Percentiles rank a stretch among this genome's conserved stretches.
These are phyloP conservation scores for Megaceryle maxima DNA, from an alignment of 2,113 vertebrate genomes.

Conservation along the genomic window DNA sequence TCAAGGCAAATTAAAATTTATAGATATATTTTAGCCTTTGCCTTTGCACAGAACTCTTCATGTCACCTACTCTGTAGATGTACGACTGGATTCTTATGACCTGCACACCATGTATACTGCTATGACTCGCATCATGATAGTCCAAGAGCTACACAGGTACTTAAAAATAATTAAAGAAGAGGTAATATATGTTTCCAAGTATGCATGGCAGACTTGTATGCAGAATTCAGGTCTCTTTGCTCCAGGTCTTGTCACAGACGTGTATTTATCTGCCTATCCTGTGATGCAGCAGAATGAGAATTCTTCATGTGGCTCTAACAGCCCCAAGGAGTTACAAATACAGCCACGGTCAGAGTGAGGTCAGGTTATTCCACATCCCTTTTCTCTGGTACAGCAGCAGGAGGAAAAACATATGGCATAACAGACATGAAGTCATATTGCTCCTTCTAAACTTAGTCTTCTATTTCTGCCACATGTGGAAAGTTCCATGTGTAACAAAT, in stretches of 20 bases:
- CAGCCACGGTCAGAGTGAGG: neutral
- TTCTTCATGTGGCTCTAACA: neutral
- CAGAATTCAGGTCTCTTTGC: neutral
- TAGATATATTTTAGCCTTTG: neutral
- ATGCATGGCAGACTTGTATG: neutral
- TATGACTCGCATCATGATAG: neutral
- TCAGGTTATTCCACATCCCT: slow-evolving; percentile 25
- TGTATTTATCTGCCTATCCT: neutral
- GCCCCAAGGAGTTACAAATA: slow-evolving; percentile 30
- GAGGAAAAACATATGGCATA: slow-evolving; percentile 57
- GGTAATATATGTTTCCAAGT: neutral
- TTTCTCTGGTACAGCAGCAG: slow-evolving; percentile 28
- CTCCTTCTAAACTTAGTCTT: slow-evolving; percentile 44
- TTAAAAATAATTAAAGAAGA: neutral
- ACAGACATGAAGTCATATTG: slow-evolving; percentile 61
- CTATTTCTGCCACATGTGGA: slow-evolving; percentile 36
- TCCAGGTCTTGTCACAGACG: neutral
- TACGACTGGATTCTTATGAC: neutral
- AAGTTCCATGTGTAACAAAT: slow-evolving; percentile 35
- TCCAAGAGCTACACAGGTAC: neutral
- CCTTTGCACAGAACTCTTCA: neutral
- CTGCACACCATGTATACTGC: neutral
- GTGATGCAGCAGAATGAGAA: neutral
- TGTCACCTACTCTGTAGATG: neutral
- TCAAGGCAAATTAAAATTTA: neutral